Evolutionary conservation across 1,140 invertebrate species (phyloP), one percentile per base, ranked within the genome.

Genomic region (Neocloeon triangulifer): DNA sequence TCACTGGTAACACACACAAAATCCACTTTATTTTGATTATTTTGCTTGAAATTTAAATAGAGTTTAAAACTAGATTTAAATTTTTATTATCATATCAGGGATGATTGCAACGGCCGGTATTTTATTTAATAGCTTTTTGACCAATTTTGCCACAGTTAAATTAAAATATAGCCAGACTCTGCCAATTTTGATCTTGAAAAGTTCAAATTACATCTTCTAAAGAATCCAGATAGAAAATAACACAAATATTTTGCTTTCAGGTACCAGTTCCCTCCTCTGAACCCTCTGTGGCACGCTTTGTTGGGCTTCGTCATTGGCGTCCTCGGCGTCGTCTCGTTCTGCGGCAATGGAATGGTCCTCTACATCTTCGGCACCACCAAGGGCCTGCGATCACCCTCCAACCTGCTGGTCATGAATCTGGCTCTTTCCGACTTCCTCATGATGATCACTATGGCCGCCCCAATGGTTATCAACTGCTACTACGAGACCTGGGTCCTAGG

Each of bases 261-360:
- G 58, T 64, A 64, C 44, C 63, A 64, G 41, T 71, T 66, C 46
- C 62, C 65, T 39, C 67, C 66, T 18, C 58, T 68, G 59, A 66
- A 69, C 39, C 64, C 65, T 16, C 39, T 66, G 23, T 69, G 65
- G 64, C 66, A 73, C 44, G 64, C 61, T 38, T 50, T 69, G 12
- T 50, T 72, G 26, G 69, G 66, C 7, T 58, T 72, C 35, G 61
- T 60, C 19, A 69, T 72, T 41, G 53, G 57, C 23, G 41, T 59
- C 16, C 54, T 72, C 18, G 66, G 64, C n/a, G 52, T 68, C 22
- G 42, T 53, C 10, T 52, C 53, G n/a, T 39, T 55, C 13, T 25
- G 44, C 34, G 62, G 61, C 4, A 62, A 62, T 37, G 44, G 49
- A 1, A 41, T 60, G 4, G 59, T 61, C 18, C 49, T 61, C 31